These are phyloP conservation scores for Hypselothyrea guttata DNA, from an alignment of 2,888 invertebrate genomes.

Conservation along the genomic window DNA sequence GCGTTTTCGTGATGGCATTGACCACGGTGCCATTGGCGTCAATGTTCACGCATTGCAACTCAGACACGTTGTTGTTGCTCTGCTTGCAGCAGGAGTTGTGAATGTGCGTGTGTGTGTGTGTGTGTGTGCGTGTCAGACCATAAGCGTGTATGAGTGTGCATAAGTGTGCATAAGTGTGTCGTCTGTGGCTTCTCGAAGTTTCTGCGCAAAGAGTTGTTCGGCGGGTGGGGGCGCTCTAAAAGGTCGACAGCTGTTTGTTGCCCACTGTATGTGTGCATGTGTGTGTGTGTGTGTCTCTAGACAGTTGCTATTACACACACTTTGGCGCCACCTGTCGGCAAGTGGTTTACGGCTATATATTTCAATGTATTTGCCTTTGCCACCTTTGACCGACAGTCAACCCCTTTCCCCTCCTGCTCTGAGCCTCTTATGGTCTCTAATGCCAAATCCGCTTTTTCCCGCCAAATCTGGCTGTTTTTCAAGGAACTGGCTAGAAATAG, in stretches of 20 bases:
- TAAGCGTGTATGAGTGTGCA: constrained; percentile 3
- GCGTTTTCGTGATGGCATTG: too few species aligned
- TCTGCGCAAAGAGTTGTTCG: constrained; percentile 27
- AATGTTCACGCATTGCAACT: constrained; percentile 43
- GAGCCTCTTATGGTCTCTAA: too few species aligned
- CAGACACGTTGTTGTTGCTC: constrained; percentile 24
- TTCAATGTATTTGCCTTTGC: constrained; percentile 12
- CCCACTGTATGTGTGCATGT: not conserved
- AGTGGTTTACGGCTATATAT: constrained; percentile 22
- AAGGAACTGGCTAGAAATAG: too few species aligned
- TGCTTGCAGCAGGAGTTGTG: constrained; percentile 26
- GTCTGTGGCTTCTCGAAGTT: constrained; percentile 53
- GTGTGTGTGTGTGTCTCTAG: constrained; percentile 9
- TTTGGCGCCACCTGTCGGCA: constrained; percentile 43
- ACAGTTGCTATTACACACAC: constrained; percentile 6
- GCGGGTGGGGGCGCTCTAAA: constrained; percentile 5
- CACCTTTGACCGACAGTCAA: constrained; percentile 10
- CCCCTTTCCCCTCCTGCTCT: not conserved
- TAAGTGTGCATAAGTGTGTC: constrained; percentile 16
- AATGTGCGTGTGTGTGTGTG: constrained; percentile 2
- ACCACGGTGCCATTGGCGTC: constrained; percentile 42
- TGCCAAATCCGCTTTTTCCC: too few species aligned
- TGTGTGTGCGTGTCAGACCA: constrained; percentile 9
- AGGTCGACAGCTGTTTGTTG: constrained; percentile 36
- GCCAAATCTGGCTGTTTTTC: not conserved